A percentile compares a stretch with the other conserved stretches of the same genome.
These are phyloP conservation scores for Trimorus sp. DNA, from an alignment of 2,888 invertebrate species.

Conservation along the genomic window DNA sequence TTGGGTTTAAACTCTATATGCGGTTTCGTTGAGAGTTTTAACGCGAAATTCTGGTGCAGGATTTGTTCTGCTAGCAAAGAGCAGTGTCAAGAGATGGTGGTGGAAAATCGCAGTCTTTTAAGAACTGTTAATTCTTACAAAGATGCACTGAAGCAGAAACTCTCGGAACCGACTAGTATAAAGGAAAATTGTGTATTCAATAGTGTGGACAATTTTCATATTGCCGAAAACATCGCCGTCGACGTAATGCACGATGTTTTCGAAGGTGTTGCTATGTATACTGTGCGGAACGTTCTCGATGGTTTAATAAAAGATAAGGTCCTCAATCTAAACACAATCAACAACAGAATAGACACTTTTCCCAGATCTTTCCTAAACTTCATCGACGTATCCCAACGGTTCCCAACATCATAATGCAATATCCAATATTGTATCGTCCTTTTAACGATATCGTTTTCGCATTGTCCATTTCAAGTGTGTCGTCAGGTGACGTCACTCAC, in stretches of 20 bases:
- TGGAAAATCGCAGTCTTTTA: background rate
- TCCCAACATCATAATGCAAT: no score
- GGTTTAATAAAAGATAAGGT: background rate
- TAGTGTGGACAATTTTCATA: background rate
- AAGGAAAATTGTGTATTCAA: background rate
- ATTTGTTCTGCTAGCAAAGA: background rate
- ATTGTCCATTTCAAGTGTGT: no score
- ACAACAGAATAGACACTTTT: background rate
- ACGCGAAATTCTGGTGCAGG: constrained; percentile 8
- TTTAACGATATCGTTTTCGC: background rate
- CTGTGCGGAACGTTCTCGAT: background rate
- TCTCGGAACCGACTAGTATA: background rate
- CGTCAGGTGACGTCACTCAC: constrained; percentile 29
- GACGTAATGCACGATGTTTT: background rate
- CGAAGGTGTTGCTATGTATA: background rate
- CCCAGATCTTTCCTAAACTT: no score
- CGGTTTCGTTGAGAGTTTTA: constrained; percentile 21
- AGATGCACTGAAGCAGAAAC: background rate
- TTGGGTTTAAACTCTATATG: constrained; percentile 36
- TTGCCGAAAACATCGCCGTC: background rate
- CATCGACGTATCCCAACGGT: no score
- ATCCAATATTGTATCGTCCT: background rate
- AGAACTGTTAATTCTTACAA: background rate
- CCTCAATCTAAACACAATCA: background rate
- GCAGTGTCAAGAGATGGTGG: background rate